Base-by-base conservation (phyloP, 1,140 invertebrate species). In the Drosophila subpulchrella region DNA sequence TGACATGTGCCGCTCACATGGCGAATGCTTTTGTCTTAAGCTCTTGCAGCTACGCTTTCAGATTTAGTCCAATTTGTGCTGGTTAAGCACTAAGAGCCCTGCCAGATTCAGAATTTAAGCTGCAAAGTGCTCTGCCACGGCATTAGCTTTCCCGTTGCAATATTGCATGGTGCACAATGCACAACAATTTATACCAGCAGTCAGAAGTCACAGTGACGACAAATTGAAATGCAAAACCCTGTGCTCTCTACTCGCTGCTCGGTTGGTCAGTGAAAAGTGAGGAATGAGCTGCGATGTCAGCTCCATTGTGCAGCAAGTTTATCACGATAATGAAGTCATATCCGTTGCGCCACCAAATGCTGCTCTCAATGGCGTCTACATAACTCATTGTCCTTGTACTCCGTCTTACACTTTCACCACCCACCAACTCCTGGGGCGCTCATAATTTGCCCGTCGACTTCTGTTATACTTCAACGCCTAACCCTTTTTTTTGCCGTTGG, bases 281-380 rank as follows among this genome's bases (percentile, higher is more conserved):
- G 50, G 41, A 60, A 79, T 50, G 79, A 48, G 53, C 55, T 39
- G 62, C 63, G 17, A 8, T 65, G 53, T 46, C 72, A 54, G 62
- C 54, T 76, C 62, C 48, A 81, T 85, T 78, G 63, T 78, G 60
- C 58, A 60, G 56, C 84, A 62, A 84, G 73, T 70, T 88, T 84
- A 89, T 84, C 76, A 78, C 51, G 76, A 88, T 89, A 89, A 88
- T 88, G 84, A 84, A 88, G 84, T 88, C 84, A 71, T 70, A 78
- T 78, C 76, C 76, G 76, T 67, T 58, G 34, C 42, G 47, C 17
- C 57, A 51, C 44, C 15, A 20, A 42, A 24, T 46, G 30, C 72
- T 56, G 72, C 42, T 63, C 57, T 71, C 67, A 66, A 53, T 46
- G 85, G 79, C 62, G 57, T 81, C 78, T 77, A 88, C 82, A 77